Evolutionary conservation across 2,888 invertebrate genomes (phyloP), one percentile per base, ranked within the genome.

Genomic region (Euzophera pinguis): DNA sequence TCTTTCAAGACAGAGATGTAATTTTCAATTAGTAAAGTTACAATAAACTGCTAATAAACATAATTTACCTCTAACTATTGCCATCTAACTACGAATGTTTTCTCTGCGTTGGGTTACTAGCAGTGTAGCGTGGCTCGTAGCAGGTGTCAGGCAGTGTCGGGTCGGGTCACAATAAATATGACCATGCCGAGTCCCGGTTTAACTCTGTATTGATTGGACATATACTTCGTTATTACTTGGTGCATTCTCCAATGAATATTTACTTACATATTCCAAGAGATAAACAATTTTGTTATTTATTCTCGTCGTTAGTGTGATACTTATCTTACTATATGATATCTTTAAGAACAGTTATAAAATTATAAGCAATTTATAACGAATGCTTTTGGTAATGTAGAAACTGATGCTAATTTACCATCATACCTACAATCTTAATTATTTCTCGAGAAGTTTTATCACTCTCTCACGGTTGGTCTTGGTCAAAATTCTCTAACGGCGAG

Each of bases 401-500:
- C 57, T 42, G 53, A 58, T 57, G 57, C 60, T 61, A 61, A 62
- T 62, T 60, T 57, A 53, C 60, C 68, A 61, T 63, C 64, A 65
- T 67, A 69, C 67, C 61, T 68, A 61, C 62, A 55, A 60, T 61
- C 66, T 61, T 69, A 78, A 73, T 75, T 69, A 77, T 64, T 70
- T 68, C 73, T 69, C 69, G 68, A 65, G 68, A 74, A 69, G 71
- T 80, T 84, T 83, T 79, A 85, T 80, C 80, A 75, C 81, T 81
- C 79, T 86, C 87, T 84, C 85, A 86, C 85, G 84, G 77, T 81
- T 75, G 65, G 73, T 76, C 65, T 75, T 77, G 84, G 77, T 81
- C 74, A 67, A 73, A 77, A 65, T 75, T 77, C 73, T 75, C 75
- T 78, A 81, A 81, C 78, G 79, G 76, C 73, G 74, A 80, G 79